Evolutionary conservation across 2,888 invertebrate genomes (phyloP).

Genomic region (Cremastobaeus sp.): DNA sequence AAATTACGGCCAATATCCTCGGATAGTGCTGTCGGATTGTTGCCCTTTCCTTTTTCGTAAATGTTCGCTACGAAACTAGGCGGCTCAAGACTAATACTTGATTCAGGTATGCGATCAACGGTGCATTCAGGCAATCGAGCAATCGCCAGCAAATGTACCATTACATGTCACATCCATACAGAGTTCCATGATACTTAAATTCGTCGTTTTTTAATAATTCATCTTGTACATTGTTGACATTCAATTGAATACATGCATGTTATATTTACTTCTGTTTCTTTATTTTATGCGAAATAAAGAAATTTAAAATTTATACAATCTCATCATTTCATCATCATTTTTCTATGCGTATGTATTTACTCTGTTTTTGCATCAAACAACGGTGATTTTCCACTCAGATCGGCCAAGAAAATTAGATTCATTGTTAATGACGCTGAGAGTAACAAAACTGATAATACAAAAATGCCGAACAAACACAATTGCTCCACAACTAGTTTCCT

Average conservation of each 20-base stretch:
- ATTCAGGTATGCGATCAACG: background rate
- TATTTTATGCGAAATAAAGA: conserved; percentile 44
- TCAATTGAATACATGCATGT: conserved; percentile 35
- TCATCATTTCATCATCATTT: too few relatives aligned
- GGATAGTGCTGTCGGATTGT: conserved; percentile 41
- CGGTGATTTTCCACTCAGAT: too few relatives aligned
- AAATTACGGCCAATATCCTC: conserved; percentile 13
- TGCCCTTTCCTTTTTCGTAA: conserved; percentile 35
- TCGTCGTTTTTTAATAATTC: conserved; percentile 43
- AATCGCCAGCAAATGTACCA: conserved; percentile 7
- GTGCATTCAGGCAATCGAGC: conserved; percentile 4
- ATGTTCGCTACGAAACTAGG: conserved; percentile 22
- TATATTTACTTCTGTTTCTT: conserved; percentile 43
- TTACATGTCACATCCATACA: conserved; percentile 37
- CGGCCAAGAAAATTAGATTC: too few relatives aligned
- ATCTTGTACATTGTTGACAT: conserved; percentile 54
- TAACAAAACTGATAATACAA: too few relatives aligned
- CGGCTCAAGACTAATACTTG: conserved; percentile 13
- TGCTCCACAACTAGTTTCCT: too few relatives aligned
- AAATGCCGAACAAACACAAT: too few relatives aligned
- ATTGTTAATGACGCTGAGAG: too few relatives aligned
- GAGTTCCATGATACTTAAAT: conserved; percentile 41
- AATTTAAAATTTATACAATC: too few relatives aligned
- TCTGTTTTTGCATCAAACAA: too few relatives aligned
- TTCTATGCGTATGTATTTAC: too few relatives aligned